Base-by-base conservation (phyloP, 1,140 invertebrate genomes). In the Armadillidium nasatum region DNA sequence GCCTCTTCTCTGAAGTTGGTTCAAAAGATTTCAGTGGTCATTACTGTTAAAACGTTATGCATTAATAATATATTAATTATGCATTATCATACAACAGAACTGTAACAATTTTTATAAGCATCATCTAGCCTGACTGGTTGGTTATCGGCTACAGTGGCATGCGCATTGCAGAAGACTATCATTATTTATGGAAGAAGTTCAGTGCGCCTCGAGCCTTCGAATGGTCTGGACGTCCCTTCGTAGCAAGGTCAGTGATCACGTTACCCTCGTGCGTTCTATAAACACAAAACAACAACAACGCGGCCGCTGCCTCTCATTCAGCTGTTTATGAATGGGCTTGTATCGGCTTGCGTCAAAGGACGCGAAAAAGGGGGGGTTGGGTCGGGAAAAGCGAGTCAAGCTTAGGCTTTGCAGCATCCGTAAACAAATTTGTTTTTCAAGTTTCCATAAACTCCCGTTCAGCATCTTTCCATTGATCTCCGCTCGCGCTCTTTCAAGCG, bases 121-220 rank as follows among this genome's bases (percentile, higher is more conserved):
- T 60, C 50, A 15, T 60, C 50, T 60, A 19, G 50, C 11, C 50
- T 60, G 50, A 60, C 50, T 60, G 50, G 50, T 60, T 60, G 50
- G 50, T 60, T 60, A 19, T 60, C 50, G 50, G 50, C 19, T 13
- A 19, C 50, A 13, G 11, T 19, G 50, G 50, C 50, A 60, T 60
- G 50, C 50, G 50, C 50, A 60, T 60, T 60, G 50, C 50, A 19
- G 19, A 15, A 60, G 50, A 60, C 50, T 60, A 60, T 60, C 19
- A 19, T 60, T 60, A 60, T 60, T 60, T 60, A 60, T 60, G 50
- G 50, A 13, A 19, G 50, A 19, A 60, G 50, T 60, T 60, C 50
- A 60, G 50, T 60, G 50, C 50, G 50, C 50, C 50, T 60, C 50
- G 50, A 60, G 50, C 50, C 50, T 60, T 60, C 50, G 50, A 60